Evolutionary conservation across 2,113 vertebrate genomes (phyloP).

Genomic region (Mus pahari): DNA sequence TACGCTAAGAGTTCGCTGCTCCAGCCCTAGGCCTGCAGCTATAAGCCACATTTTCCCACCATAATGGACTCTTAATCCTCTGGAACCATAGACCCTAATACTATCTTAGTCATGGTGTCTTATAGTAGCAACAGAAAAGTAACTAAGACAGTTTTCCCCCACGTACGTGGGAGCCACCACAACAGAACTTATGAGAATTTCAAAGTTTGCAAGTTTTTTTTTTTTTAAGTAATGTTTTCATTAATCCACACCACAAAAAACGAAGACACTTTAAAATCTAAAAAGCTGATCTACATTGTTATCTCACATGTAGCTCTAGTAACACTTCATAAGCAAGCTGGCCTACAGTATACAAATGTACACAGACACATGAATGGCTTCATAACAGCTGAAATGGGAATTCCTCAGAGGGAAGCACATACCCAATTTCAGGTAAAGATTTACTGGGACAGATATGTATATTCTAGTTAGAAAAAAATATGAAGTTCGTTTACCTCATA

Average conservation of each 20-base stretch:
- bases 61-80: neutral
- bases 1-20: neutral
- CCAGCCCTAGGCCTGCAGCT: neutral
- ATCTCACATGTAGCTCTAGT: neutral
- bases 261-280: slow-evolving; percentile 6
- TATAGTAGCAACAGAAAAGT: neutral
- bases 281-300: neutral
- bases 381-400: neutral
- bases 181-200: neutral
- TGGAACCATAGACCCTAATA: neutral
- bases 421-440: slow-evolving; percentile 40
- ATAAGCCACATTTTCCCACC: neutral
- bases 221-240: neutral
- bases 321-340: neutral
- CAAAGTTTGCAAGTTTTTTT: neutral
- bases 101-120: neutral
- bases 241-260: neutral
- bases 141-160: neutral
- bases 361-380: neutral
- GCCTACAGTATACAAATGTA: neutral
- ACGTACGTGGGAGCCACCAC: neutral
- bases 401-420: neutral
- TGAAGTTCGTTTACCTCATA: neutral
- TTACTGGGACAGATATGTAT: neutral
- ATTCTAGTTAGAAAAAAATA: slow-evolving; percentile 32